phyloP scores from a whole-genome alignment of 2,888 invertebrate genomes.

The Cinara cedri region DNA sequence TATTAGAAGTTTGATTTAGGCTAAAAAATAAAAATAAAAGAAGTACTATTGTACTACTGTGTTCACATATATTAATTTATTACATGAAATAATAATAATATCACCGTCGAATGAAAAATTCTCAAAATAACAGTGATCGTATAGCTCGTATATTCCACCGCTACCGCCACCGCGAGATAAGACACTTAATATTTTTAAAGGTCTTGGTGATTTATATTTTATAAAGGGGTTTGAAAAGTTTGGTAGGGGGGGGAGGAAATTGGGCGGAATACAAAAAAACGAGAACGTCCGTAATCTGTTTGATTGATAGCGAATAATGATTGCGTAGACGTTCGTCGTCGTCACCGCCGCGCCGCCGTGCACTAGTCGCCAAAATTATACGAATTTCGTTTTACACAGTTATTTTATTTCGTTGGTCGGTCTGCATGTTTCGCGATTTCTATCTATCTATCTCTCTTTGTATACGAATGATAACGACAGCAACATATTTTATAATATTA shows the following conservation, averaged over 20 bases:
- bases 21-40: too few relatives aligned
- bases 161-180: conserved; percentile 30
- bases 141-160: conserved; percentile 1
- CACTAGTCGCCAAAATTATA: background rate
- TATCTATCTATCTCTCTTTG: too few relatives aligned
- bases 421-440: too few relatives aligned
- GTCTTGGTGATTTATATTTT: conserved; percentile 46
- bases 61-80: too few relatives aligned
- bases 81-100: too few relatives aligned
- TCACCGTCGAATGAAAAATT: conserved; percentile 1
- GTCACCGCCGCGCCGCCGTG: background rate
- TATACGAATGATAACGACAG: too few relatives aligned
- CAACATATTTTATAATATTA: background rate
- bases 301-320: conserved; percentile 53
- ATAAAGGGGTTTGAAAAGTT: background rate
- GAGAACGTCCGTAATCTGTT: conserved; percentile 22
- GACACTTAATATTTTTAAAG: conserved; percentile 35
- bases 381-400: background rate
- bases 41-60: too few relatives aligned
- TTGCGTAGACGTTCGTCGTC: conserved; percentile 11
- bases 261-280: background rate
- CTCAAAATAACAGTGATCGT: conserved; percentile 27
- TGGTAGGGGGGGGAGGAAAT: background rate
- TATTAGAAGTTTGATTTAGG: too few relatives aligned
- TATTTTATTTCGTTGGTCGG: conserved; percentile 2